Conservation (phyloP, 2,888 invertebrate species). For the Drosophila acutilabella region DNA sequence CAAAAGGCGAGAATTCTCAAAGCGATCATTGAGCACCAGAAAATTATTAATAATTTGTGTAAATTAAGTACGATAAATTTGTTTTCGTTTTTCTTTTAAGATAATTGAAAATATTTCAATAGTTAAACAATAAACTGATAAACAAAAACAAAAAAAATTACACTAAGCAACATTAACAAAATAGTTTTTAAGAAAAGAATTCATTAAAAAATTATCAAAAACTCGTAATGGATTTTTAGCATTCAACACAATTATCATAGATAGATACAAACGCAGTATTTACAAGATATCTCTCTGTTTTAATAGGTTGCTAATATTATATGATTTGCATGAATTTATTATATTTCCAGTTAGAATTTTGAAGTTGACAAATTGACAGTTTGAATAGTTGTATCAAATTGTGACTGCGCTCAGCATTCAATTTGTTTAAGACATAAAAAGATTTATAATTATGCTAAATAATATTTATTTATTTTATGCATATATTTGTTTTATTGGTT, state of each 20-base stretch:
- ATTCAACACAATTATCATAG: slow-evolving; percentile 38
- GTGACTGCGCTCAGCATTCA: slow-evolving; percentile 20
- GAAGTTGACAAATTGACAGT: slow-evolving; percentile 34
- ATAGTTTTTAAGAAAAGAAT: slow-evolving; percentile 18
- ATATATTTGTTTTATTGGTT: slow-evolving; percentile 16
- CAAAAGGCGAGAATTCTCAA: slow-evolving; percentile 19
- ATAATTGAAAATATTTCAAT: slow-evolving; percentile 22
- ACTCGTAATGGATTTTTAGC: slow-evolving; percentile 21
- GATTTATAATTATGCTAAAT: slow-evolving; percentile 22
- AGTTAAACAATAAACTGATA: slow-evolving; percentile 57
- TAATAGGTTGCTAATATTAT: slow-evolving; percentile 32
- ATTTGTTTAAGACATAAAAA: slow-evolving; percentile 18
- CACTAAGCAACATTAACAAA: slow-evolving; percentile 50
- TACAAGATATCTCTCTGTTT: slow-evolving; percentile 48
- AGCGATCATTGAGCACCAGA: slow-evolving; percentile 37
- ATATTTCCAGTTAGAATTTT: slow-evolving; percentile 14
- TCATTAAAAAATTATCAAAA: slow-evolving; percentile 16
- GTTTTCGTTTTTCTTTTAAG: background rate
- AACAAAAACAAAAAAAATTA: slow-evolving; percentile 51
- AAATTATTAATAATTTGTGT: slow-evolving; percentile 31
- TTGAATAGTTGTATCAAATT: slow-evolving; percentile 56
- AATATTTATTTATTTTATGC: slow-evolving; percentile 6
- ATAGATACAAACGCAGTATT: slow-evolving; percentile 58
- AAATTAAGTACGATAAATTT: slow-evolving; percentile 58
- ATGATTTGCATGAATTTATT: slow-evolving; percentile 17